Evolutionary conservation across 2,797 vertebrate species (phyloP).

Genomic region (Notolepis coatsorum): DNA sequence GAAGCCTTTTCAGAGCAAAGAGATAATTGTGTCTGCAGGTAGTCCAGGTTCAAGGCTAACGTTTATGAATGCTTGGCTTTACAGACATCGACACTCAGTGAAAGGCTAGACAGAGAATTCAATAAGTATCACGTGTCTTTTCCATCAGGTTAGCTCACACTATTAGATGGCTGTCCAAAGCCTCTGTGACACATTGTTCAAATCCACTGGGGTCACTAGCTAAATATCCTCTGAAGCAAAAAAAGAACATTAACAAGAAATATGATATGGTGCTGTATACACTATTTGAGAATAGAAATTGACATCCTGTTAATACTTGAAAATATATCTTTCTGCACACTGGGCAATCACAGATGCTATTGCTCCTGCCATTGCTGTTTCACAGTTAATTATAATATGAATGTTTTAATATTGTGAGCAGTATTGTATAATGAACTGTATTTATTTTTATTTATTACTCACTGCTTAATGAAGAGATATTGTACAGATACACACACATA

Average conservation of each 20-base stretch:
- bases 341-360: neutral
- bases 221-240: neutral
- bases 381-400: neutral
- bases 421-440: neutral
- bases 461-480: neutral
- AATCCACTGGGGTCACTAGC: neutral
- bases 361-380: neutral
- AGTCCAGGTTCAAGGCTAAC: constrained; percentile 18
- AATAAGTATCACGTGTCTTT: constrained; percentile 4
- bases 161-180: neutral
- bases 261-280: neutral
- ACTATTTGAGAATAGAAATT: neutral
- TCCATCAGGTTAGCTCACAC: neutral
- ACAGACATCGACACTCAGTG: constrained; percentile 1
- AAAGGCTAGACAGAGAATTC: neutral
- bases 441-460: neutral
- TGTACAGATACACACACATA: constrained; percentile 20
- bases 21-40: neutral
- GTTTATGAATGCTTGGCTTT: constrained; percentile 9
- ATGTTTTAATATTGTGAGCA: neutral
- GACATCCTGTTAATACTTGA: neutral
- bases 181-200: neutral
- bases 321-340: neutral
- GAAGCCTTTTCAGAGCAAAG: neutral
- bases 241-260: neutral